These are phyloP conservation scores for Gadopsis marmoratus DNA, from an alignment of 2,797 vertebrate species.

Conservation along the genomic window DNA sequence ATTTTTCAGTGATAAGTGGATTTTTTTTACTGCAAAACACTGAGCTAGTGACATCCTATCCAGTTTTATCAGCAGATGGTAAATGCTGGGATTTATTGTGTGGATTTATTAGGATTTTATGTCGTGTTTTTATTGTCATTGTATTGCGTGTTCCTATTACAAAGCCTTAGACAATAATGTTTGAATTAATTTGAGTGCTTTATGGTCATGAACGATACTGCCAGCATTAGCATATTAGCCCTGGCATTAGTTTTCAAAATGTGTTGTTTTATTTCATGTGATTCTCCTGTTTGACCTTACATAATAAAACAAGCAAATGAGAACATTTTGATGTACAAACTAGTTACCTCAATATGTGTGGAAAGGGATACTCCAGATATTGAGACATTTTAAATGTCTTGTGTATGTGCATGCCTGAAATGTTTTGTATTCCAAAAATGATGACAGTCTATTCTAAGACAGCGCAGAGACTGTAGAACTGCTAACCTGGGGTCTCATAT, in stretches of 20 bases:
- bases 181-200: slow-evolving; percentile 32
- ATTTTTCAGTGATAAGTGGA: slow-evolving; percentile 50
- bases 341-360: not conserved
- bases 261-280: not conserved
- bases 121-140: slow-evolving; percentile 7
- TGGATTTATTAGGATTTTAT: slow-evolving; percentile 40
- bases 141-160: slow-evolving; percentile 28
- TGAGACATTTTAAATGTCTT: not conserved
- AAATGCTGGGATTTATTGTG: slow-evolving; percentile 31
- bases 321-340: not conserved
- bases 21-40: slow-evolving; percentile 44
- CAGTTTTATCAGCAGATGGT: slow-evolving; percentile 42
- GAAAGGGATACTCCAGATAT: not conserved
- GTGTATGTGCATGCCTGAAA: not conserved
- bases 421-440: not conserved
- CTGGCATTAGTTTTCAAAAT: not conserved
- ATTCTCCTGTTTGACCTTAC: slow-evolving; percentile 2
- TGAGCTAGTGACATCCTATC: slow-evolving; percentile 16
- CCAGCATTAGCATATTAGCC: not conserved
- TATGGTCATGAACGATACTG: not conserved
- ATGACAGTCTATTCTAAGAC: not conserved
- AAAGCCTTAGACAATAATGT: slow-evolving; percentile 31
- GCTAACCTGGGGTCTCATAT: not conserved
- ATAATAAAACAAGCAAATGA: not conserved
- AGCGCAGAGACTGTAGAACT: not conserved